These are phyloP conservation scores for Drosophila kepulauana DNA, from an alignment of 1,140 invertebrate species.

Conservation along the genomic window DNA sequence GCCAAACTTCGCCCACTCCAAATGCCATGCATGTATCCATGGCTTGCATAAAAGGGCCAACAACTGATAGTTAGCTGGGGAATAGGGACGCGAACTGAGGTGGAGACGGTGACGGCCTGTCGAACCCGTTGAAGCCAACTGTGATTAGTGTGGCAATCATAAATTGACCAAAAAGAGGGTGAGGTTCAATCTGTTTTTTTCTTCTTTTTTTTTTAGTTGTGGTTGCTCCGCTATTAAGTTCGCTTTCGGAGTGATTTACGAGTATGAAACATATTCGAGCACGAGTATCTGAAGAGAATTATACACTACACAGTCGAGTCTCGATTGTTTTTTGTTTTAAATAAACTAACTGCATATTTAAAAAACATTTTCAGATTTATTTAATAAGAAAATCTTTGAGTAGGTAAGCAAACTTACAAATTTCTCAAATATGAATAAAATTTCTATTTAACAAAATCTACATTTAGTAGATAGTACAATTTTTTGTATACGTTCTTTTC, in stretches of 20 bases:
- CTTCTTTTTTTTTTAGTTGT: constrained; percentile 31
- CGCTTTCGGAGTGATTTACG: constrained; percentile 62
- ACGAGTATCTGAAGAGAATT: not conserved
- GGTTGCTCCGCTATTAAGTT: constrained; percentile 58
- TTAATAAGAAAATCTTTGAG: too few species aligned
- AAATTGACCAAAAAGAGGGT: constrained; percentile 64
- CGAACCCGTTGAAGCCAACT: constrained; percentile 54
- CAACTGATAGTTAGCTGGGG: constrained; percentile 13
- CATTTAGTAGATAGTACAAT: too few species aligned
- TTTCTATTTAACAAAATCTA: too few species aligned
- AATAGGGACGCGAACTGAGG: not conserved
- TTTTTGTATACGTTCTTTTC: too few species aligned
- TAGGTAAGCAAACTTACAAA: too few species aligned
- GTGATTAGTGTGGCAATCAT: constrained; percentile 77
- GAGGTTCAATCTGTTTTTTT: constrained; percentile 28
- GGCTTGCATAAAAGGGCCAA: constrained; percentile 53
- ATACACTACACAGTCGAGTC: constrained; percentile 2
- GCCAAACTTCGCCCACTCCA: not conserved
- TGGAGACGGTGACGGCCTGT: constrained; percentile 27
- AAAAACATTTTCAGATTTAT: too few species aligned
- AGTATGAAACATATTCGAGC: constrained; percentile 15
- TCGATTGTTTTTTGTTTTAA: not conserved
- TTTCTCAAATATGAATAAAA: too few species aligned
- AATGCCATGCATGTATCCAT: constrained; percentile 17
- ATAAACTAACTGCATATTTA: not conserved